These are phyloP conservation scores for Peromyscus maniculatus DNA, from an alignment of 2,113 vertebrate species.

Conservation along the genomic window DNA sequence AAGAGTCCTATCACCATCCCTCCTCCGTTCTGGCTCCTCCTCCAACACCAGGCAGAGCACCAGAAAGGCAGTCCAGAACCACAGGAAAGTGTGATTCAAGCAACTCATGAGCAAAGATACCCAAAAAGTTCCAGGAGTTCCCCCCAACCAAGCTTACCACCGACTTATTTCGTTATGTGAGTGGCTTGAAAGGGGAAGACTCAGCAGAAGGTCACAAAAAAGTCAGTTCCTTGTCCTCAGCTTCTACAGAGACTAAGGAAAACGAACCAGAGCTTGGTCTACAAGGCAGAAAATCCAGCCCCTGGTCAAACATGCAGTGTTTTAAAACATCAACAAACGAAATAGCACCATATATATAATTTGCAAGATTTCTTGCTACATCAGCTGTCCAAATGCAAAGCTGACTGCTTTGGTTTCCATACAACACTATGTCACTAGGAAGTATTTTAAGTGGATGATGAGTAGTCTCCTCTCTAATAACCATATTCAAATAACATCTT, in stretches of 20 bases:
- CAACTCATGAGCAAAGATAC: slow-evolving; percentile 54
- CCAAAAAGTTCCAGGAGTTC: slow-evolving; percentile 34
- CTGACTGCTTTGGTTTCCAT: slow-evolving; percentile 66
- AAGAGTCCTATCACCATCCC: background rate
- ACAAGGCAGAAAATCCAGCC: slow-evolving; percentile 36
- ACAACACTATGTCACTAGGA: slow-evolving; percentile 50
- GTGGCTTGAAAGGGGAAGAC: slow-evolving; percentile 66
- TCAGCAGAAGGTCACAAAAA: slow-evolving; percentile 54
- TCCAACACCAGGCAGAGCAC: slow-evolving; percentile 34
- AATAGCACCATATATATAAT: slow-evolving; percentile 70
- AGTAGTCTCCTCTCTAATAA: slow-evolving; percentile 72
- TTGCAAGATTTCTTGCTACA: slow-evolving; percentile 77
- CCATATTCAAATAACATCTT: slow-evolving; percentile 74
- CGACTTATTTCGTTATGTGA: slow-evolving; percentile 48
- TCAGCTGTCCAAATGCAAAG: slow-evolving; percentile 77
- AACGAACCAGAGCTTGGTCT: background rate
- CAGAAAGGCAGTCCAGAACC: slow-evolving; percentile 57
- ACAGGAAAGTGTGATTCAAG: slow-evolving; percentile 13
- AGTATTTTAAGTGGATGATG: slow-evolving; percentile 82
- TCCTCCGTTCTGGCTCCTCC: slow-evolving; percentile 21
- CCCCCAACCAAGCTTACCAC: slow-evolving; percentile 22
- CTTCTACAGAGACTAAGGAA: background rate
- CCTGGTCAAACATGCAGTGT: slow-evolving; percentile 68
- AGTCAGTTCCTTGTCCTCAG: slow-evolving; percentile 29
- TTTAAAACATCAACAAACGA: slow-evolving; percentile 74